Conservation (phyloP, 2,888 invertebrate species). For the Nomada hirtipes region DNA sequence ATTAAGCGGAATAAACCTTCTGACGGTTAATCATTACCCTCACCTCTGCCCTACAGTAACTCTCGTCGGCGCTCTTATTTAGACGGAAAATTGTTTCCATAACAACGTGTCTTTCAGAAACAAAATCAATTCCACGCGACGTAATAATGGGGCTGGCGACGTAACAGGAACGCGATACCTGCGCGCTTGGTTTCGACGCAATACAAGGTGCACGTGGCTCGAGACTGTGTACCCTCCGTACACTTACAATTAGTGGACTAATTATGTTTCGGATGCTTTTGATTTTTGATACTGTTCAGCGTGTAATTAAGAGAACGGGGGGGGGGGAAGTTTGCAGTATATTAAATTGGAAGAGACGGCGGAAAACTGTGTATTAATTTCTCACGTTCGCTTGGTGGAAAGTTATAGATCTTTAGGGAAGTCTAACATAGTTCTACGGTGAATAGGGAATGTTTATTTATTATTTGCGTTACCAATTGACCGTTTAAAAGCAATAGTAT, state of each 20-base stretch:
- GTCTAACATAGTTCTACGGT: too few species aligned
- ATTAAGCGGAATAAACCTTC: conserved; percentile 48
- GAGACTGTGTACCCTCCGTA: too few species aligned
- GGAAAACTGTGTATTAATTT: too few species aligned
- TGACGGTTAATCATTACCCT: conserved; percentile 38
- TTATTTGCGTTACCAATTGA: too few species aligned
- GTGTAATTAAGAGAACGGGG: too few species aligned
- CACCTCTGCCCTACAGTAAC: conserved; percentile 7
- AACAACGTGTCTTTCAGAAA: conserved; percentile 18
- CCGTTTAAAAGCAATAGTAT: too few species aligned
- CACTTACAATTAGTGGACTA: neutral
- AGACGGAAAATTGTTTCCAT: conserved; percentile 32
- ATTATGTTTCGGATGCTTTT: neutral
- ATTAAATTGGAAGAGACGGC: too few species aligned
- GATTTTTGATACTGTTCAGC: neutral
- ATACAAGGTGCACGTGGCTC: neutral
- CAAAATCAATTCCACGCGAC: neutral
- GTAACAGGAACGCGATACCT: neutral
- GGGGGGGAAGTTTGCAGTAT: too few species aligned
- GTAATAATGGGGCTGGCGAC: neutral
- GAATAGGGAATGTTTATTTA: too few species aligned
- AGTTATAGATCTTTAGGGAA: too few species aligned
- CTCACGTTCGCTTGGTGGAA: too few species aligned
- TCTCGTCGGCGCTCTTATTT: conserved; percentile 33
- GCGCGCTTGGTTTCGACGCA: neutral